A percentile compares a stretch with the other conserved stretches of the same genome.
phyloP scores from a whole-genome alignment of 1,140 invertebrate species.

The Zaprionus inermis region DNA sequence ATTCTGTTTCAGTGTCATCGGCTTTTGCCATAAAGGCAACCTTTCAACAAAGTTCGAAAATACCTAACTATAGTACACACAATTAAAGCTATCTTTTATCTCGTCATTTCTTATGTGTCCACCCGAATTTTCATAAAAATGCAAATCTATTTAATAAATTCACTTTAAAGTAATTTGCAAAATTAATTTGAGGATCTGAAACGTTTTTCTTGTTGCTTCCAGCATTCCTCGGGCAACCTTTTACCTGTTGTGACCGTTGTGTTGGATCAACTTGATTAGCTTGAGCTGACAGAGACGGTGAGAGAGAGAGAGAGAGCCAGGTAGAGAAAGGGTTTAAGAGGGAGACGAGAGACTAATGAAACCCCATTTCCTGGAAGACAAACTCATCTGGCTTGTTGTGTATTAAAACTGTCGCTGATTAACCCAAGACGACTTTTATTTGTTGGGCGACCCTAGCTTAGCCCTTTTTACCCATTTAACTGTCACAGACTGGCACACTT shows the following conservation, averaged over 20 bases:
- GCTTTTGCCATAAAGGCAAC: no score
- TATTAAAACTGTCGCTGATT: conserved; percentile 42
- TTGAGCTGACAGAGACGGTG: neutral
- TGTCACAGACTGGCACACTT: conserved; percentile 24
- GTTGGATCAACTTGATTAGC: neutral
- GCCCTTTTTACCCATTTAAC: conserved; percentile 36
- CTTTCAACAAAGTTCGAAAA: no score
- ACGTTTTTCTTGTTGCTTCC: neutral
- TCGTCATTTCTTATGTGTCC: neutral
- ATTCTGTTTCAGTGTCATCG: neutral
- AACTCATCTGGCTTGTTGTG: conserved; percentile 19
- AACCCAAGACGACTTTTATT: conserved; percentile 31
- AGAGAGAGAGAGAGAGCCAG: no score
- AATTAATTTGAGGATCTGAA: conserved; percentile 13
- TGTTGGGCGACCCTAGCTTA: conserved; percentile 30
- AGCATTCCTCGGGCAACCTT: conserved; percentile 2
- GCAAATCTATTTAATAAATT: conserved; percentile 6
- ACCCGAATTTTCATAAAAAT: neutral
- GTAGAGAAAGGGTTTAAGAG: no score
- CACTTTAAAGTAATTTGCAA: conserved; percentile 5
- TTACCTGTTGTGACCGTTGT: conserved; percentile 2
- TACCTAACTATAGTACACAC: neutral
- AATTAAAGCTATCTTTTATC: neutral
- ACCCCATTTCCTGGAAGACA: conserved; percentile 18
- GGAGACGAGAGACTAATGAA: conserved; percentile 9